These are phyloP conservation scores for Poecilobothrus nobilitatus DNA, from an alignment of 2,888 invertebrate genomes.

Conservation along the genomic window DNA sequence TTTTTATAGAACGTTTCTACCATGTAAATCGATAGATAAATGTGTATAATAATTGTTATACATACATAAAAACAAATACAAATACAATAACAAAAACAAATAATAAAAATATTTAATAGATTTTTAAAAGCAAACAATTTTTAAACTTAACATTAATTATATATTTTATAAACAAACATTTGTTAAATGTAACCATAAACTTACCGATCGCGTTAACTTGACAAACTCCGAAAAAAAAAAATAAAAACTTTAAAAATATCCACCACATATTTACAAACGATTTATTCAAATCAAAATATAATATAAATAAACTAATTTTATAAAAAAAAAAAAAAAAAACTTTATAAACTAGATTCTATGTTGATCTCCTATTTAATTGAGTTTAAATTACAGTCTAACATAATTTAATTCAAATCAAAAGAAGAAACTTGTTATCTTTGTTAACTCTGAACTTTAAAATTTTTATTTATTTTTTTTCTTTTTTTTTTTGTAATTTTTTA, in stretches of 20 bases:
- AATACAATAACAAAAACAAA: neutral
- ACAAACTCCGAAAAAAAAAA: neutral
- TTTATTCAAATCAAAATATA: neutral
- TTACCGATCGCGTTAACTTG: neutral
- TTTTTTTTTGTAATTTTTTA: no score
- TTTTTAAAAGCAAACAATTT: no score
- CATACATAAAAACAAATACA: neutral
- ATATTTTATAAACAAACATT: neutral
- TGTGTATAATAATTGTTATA: no score
- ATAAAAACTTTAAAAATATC: neutral
- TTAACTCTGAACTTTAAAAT: no score
- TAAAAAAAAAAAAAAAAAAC: neutral
- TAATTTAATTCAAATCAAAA: no score
- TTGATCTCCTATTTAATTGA: neutral
- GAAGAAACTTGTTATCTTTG: no score
- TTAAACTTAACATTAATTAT: no score
- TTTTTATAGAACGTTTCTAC: no score
- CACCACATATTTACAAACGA: neutral
- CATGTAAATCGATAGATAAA: no score
- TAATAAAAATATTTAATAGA: neutral
- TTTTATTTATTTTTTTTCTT: no score
- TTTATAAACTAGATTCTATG: neutral
- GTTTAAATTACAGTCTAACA: neutral
- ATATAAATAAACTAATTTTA: neutral
- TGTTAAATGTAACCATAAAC: neutral